phyloP scores from a whole-genome alignment of 2,797 vertebrate species.

The Myotis vivesi region DNA sequence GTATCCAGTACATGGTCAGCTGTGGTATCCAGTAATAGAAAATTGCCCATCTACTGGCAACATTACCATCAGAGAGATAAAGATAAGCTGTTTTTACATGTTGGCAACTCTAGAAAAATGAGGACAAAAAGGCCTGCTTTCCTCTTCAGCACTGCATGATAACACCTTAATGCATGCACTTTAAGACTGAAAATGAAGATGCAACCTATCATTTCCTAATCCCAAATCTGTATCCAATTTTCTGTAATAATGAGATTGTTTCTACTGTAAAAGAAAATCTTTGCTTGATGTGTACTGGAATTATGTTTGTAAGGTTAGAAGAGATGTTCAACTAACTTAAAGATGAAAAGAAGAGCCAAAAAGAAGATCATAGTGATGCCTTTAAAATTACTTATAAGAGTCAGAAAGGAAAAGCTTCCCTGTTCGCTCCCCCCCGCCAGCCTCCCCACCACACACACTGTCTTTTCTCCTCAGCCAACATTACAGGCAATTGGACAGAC shows the following conservation, averaged over 20 bases:
- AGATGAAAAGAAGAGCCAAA: neutral
- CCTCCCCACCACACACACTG: neutral
- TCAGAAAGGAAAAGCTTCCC: neutral
- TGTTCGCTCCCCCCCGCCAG: accelerated
- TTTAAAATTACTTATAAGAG: neutral
- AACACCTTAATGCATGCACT: neutral
- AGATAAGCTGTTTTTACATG: neutral
- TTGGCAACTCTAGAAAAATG: neutral
- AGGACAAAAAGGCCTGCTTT: neutral
- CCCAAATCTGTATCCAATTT: neutral
- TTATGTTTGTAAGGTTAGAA: neutral
- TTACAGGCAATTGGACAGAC: too few relatives aligned
- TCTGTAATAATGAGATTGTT: neutral
- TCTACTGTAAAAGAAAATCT: neutral
- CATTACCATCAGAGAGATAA: neutral
- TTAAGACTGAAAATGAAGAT: neutral
- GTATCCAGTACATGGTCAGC: neutral
- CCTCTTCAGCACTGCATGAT: neutral
- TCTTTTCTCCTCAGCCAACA: neutral
- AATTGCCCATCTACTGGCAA: neutral
- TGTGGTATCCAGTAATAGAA: neutral
- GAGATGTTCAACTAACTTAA: neutral
- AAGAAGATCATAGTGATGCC: neutral
- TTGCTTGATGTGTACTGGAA: neutral
- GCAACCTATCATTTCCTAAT: neutral